Percentiles rank a stretch among this genome's conserved stretches.
Conservation (phyloP, 1,140 invertebrate species). For the Pseudobourletiella spinata region DNA sequence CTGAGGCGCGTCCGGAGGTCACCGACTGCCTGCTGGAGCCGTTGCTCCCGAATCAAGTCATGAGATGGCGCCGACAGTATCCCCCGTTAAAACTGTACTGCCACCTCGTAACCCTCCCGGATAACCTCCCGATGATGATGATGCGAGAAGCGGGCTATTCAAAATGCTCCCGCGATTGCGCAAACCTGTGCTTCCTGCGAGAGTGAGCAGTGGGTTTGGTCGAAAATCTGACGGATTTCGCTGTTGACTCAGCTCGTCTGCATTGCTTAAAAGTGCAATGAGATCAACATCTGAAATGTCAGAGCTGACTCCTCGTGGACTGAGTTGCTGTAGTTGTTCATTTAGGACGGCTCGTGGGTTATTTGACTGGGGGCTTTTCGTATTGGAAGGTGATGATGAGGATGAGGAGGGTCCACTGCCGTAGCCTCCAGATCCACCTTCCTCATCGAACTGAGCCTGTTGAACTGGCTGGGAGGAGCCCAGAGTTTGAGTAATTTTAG, state of each 20-base stretch:
- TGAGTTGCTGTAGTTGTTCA: neutral
- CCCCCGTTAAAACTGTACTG: neutral
- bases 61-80: neutral
- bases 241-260: neutral
- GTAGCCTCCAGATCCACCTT: neutral
- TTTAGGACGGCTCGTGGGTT: neutral
- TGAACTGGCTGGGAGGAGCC: neutral
- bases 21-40: neutral
- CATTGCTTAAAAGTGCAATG: neutral
- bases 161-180: neutral
- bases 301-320: neutral
- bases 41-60: conserved; percentile 1
- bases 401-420: neutral
- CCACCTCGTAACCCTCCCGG: neutral
- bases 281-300: neutral
- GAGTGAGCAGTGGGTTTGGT: no score
- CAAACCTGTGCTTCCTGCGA: no score
- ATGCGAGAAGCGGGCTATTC: neutral
- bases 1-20: neutral
- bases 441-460: neutral
- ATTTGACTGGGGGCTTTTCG: no score
- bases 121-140: neutral
- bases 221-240: neutral
- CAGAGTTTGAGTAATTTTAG: neutral
- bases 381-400: neutral